These are phyloP conservation scores for Luperina testacea DNA, from an alignment of 2,888 invertebrate genomes.

Conservation along the genomic window DNA sequence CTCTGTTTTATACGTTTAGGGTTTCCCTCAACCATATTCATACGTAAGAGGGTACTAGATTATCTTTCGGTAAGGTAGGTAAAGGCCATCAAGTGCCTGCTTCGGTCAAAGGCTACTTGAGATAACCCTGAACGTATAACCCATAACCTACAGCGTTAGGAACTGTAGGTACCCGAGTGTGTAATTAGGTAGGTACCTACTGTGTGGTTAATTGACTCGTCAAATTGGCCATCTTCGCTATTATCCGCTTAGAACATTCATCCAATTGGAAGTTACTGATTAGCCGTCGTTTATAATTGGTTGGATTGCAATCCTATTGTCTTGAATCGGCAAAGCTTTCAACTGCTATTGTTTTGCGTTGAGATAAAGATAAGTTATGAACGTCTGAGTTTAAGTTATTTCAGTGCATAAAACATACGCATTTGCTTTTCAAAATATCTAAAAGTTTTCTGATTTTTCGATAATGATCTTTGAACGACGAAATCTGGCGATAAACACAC, in stretches of 20 bases:
- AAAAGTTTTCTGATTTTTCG: neutral
- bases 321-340: neutral
- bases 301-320: constrained; percentile 15
- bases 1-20: constrained; percentile 24
- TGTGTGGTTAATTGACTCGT: constrained; percentile 51
- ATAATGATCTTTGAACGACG: neutral
- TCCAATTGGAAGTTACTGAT: constrained; percentile 29
- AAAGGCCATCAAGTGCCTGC: constrained; percentile 34
- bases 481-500: neutral
- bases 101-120: constrained; percentile 54
- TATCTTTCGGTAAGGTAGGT: constrained; percentile 40
- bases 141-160: constrained; percentile 26
- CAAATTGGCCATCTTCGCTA: constrained; percentile 46
- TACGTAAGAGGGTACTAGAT: constrained; percentile 23
- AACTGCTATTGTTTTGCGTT: neutral
- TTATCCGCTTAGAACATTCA: constrained; percentile 29
- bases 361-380: constrained; percentile 6
- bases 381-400: neutral
- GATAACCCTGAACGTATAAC: constrained; percentile 38
- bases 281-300: constrained; percentile 22
- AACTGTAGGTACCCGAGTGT: constrained; percentile 27
- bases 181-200: constrained; percentile 35
- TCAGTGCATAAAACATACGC: neutral
- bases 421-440: neutral
- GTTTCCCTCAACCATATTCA: constrained; percentile 36